Evolutionary conservation across 2,888 invertebrate genomes (phyloP).

Genomic region (Minunthozetes semirufus): DNA sequence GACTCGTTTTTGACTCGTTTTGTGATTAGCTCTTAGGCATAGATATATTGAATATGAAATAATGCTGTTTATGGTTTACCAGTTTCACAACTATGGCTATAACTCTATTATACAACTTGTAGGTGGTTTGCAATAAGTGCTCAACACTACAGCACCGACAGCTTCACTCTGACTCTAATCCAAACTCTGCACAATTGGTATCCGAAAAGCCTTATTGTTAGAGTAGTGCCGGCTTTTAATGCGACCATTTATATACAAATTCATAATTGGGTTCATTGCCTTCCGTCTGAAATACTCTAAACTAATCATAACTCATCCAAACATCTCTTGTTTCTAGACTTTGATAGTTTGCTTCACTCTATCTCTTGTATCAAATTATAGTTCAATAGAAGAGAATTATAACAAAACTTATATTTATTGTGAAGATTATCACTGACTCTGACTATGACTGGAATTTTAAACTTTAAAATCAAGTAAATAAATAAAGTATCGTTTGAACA

Average conservation of each 20-base stretch:
- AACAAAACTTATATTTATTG: background rate
- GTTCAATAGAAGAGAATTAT: background rate
- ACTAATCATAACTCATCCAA: conserved; percentile 24
- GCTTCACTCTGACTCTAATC: background rate
- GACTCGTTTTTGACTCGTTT: conserved; percentile 25
- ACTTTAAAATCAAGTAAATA: too few relatives aligned
- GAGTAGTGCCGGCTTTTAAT: conserved; percentile 23
- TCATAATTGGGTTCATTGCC: conserved; percentile 29
- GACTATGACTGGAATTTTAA: background rate
- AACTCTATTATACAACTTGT: conserved; percentile 28
- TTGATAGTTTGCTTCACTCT: background rate
- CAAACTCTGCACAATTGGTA: background rate
- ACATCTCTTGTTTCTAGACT: conserved; percentile 18
- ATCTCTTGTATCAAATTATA: conserved; percentile 8
- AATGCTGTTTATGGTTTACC: conserved; percentile 24
- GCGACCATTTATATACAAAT: conserved; percentile 27
- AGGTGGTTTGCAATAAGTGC: conserved; percentile 17
- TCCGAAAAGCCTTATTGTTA: conserved; percentile 11
- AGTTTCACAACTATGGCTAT: conserved; percentile 4
- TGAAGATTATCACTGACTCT: too few relatives aligned
- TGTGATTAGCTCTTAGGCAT: conserved; percentile 22
- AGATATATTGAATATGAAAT: conserved; percentile 9
- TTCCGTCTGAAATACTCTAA: conserved; percentile 1
- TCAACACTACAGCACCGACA: background rate
- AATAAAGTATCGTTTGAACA: too few relatives aligned